Base-by-base conservation (phyloP, 2,113 vertebrate genomes). In the Centropristis striata region DNA sequence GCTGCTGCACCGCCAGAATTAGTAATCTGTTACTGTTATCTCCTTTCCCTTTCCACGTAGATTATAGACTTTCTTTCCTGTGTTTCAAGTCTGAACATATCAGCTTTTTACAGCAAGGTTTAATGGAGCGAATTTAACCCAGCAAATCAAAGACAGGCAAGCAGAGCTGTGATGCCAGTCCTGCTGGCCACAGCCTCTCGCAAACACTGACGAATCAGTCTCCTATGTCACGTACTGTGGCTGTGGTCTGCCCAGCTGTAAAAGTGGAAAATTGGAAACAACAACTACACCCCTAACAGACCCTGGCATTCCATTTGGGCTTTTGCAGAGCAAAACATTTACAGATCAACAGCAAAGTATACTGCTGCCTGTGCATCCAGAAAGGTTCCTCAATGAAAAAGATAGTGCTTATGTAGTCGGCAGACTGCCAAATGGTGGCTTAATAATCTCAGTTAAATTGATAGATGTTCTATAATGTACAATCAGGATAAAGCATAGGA, bases 191-290 rank as follows among this genome's bases (percentile, higher is more conserved):
- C 73, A 46, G 81, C 59, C 81, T 71, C 72, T 46, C 44, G 39
- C 75, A 60, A 65, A 63, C 80, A 49, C 67, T 39, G 80, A 75
- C 79, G 41, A 80, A 85, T 88, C 84, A 76, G 63, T 59, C 78
- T 88, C 78, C 79, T 53, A 21, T 78, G 86, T 87, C 86, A 90
- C 87, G 69, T 87, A 75, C 84, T 64, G 85, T 79, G 73, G 80
- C 89, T 83, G 70, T 72, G 60, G 80, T 80, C 89, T 78, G 88
- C 78, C 89, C 86, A 83, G 88, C 87, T 88, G 91, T 88, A 90
- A 91, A 94, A 92, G 86, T 87, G 76, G 86, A 79, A 91, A 88
- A 94, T 92, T 93, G 92, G 86, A 90, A 93, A 91, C 90, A 84
- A 89, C 80, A 88, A 90, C 88, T 90, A 86, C 84, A 83, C 69